These are phyloP conservation scores for Abrostola triplasia DNA, from an alignment of 2,888 invertebrate genomes.

Conservation along the genomic window DNA sequence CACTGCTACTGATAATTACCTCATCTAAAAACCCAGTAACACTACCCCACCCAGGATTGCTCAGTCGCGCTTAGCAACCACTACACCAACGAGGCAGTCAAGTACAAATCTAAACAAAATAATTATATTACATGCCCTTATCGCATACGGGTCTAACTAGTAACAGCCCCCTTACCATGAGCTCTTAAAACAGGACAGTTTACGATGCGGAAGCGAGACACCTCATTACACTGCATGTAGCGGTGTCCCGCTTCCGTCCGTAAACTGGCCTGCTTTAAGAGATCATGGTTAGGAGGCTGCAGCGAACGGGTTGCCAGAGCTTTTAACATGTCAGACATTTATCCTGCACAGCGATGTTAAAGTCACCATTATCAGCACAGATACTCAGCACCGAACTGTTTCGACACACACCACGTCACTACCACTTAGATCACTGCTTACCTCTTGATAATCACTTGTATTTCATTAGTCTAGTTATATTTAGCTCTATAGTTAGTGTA, in stretches of 20 bases:
- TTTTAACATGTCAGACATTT: conserved; percentile 48
- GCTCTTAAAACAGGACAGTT: no score
- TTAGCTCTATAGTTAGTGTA: neutral
- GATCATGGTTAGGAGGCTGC: conserved; percentile 14
- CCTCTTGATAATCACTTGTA: conserved; percentile 14
- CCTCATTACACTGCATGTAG: no score
- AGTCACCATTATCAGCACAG: conserved; percentile 34
- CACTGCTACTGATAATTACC: no score
- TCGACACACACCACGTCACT: conserved; percentile 38
- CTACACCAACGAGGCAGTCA: no score
- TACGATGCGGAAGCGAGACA: no score
- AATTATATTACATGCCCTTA: conserved; percentile 25
- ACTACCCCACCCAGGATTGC: no score
- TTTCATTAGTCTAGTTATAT: neutral
- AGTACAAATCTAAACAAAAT: conserved; percentile 28
- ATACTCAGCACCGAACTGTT: conserved; percentile 18
- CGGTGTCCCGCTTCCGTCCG: no score
- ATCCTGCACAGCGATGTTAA: conserved; percentile 34
- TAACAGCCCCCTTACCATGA: no score
- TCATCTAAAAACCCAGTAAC: no score
- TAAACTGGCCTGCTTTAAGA: no score
- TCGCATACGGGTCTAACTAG: conserved; percentile 27
- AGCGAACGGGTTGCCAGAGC: conserved; percentile 41
- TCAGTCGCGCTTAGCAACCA: no score
- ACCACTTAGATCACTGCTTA: conserved; percentile 17